Conservation (phyloP, 1,140 invertebrate genomes). For the Micrasema minimum region DNA sequence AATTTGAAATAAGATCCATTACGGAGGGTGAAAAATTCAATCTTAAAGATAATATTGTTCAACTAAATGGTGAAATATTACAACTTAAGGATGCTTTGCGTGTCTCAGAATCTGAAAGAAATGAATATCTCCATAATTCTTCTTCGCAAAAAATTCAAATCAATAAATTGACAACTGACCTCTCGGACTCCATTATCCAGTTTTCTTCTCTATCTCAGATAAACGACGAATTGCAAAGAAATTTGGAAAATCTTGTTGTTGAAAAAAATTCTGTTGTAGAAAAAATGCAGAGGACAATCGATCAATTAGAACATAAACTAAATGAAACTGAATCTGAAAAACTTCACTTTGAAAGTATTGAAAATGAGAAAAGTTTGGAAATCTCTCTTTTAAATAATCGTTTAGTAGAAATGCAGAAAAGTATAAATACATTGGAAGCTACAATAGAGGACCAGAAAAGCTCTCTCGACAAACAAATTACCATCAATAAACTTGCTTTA, state of each 20-base stretch:
- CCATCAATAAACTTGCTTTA: too few species aligned
- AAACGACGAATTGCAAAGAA: constrained; percentile 31
- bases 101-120: constrained; percentile 9
- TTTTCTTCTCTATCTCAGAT: constrained; percentile 7
- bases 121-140: background rate
- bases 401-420: too few species aligned
- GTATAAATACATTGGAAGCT: too few species aligned
- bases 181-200: background rate
- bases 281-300: background rate
- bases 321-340: background rate
- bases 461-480: too few species aligned
- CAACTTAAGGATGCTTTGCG: constrained; percentile 1
- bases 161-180: constrained; percentile 10
- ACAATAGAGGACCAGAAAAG: too few species aligned
- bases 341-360: background rate
- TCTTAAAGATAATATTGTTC: constrained; percentile 7
- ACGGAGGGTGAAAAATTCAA: constrained; percentile 9
- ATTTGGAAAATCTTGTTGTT: constrained; percentile 22
- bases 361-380: background rate
- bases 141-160: constrained; percentile 4
- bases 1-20: background rate
- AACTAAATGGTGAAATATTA: background rate
- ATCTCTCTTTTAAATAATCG: too few species aligned
- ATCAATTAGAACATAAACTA: background rate
- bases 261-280: background rate